A percentile compares a stretch with the other conserved stretches of the same genome.
Conservation (phyloP, 2,797 vertebrate species). For the Gymnopithys bicolor region DNA sequence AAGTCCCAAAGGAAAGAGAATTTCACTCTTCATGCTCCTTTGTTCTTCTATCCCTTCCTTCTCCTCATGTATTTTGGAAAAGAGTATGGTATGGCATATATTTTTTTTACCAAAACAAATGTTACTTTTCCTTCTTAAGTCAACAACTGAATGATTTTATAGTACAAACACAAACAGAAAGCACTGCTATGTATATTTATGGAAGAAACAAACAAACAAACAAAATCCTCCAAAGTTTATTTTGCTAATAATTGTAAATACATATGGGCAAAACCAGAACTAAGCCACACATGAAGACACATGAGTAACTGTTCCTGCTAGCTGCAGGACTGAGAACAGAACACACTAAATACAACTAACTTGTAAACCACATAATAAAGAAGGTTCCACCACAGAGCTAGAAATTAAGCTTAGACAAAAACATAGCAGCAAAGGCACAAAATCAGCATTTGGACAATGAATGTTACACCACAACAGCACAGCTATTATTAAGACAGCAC, state of each 20-base stretch:
- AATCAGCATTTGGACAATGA: background rate
- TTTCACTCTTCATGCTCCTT: background rate
- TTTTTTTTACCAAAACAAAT: background rate
- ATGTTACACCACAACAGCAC: background rate
- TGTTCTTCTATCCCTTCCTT: background rate
- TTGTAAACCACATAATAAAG: background rate
- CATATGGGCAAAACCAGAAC: accelerated
- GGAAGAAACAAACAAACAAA: background rate
- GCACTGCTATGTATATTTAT: background rate
- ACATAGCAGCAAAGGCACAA: background rate
- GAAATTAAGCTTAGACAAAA: background rate
- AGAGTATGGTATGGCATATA: background rate
- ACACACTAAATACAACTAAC: background rate
- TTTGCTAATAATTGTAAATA: background rate
- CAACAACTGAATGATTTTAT: background rate
- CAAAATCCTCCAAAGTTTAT: background rate
- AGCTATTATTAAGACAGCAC: background rate
- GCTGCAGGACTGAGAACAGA: background rate
- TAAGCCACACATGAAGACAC: background rate
- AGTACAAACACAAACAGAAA: background rate
- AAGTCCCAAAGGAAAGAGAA: background rate
- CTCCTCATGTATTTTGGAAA: background rate
- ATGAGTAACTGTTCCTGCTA: background rate
- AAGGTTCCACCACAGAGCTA: background rate
- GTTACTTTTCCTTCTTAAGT: background rate